Conservation (phyloP, 1,140 invertebrate species). For the Drosophila sechellia region DNA sequence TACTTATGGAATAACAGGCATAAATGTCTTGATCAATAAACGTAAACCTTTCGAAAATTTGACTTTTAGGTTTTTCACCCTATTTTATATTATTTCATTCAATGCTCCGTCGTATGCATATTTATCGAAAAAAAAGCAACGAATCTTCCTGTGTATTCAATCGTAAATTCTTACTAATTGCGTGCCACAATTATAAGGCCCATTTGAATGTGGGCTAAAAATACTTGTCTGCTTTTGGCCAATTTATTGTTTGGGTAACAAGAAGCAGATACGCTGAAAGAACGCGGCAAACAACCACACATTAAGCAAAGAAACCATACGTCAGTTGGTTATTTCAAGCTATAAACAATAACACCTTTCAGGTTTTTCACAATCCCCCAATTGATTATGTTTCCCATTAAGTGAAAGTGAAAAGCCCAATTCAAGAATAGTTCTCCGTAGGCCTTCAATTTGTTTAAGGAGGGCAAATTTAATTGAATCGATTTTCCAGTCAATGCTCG, state of each 20-base stretch:
- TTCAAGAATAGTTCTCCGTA: not conserved
- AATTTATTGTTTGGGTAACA: constrained; percentile 22
- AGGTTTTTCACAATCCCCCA: not conserved
- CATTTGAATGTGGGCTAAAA: constrained; percentile 34
- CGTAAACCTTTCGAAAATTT: too few species aligned
- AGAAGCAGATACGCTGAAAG: constrained; percentile 1
- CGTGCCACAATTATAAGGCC: constrained; percentile 18
- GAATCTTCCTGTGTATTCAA: not conserved
- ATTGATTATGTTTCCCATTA: not conserved
- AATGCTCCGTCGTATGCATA: too few species aligned
- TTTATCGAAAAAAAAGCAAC: not conserved
- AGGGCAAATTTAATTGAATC: constrained; percentile 53
- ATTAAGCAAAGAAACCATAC: constrained; percentile 10
- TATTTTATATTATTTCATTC: too few species aligned
- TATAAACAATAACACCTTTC: constrained; percentile 6
- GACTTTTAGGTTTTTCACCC: too few species aligned
- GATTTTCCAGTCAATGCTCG: constrained; percentile 51
- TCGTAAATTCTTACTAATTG: constrained; percentile 4
- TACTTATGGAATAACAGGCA: not conserved
- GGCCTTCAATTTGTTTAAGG: not conserved
- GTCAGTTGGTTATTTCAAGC: not conserved
- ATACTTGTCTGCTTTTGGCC: constrained; percentile 31
- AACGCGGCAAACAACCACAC: constrained; percentile 4
- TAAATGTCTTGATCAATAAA: too few species aligned
- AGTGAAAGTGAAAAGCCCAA: not conserved